A percentile compares a stretch with the other conserved stretches of the same genome.
Conservation (phyloP, 2,888 invertebrate genomes). For the Crematogaster levior region DNA sequence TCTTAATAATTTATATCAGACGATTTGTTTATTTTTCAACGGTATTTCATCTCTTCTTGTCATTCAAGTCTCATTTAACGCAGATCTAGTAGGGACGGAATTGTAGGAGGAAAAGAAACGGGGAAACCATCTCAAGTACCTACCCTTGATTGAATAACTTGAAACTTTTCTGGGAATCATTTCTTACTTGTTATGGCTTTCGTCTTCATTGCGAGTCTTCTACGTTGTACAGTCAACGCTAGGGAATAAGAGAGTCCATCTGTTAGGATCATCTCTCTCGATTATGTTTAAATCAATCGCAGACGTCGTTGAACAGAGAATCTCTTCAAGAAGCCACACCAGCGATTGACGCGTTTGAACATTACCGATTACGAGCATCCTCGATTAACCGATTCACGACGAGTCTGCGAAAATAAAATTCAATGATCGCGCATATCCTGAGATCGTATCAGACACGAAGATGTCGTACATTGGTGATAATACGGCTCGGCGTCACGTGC, state of each 20-base stretch:
- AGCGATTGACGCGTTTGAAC: neutral
- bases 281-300: constrained; percentile 25
- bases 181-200: constrained; percentile 26
- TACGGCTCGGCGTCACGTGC: constrained; percentile 20
- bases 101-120: neutral
- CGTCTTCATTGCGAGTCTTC: neutral
- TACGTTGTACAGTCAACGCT: neutral
- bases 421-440: neutral
- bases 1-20: neutral
- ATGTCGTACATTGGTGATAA: neutral
- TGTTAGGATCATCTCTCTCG: neutral
- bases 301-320: neutral
- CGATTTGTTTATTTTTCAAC: constrained; percentile 2
- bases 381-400: neutral
- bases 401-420: neutral
- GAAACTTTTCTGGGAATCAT: constrained; percentile 29
- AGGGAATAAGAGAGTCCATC: neutral
- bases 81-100: neutral
- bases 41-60: neutral
- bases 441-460: neutral
- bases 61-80: constrained; percentile 10
- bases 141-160: constrained; percentile 18
- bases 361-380: neutral
- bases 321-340: neutral
- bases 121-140: neutral